These are phyloP conservation scores for Aphelenchoides fujianensis DNA, from an alignment of 1,140 invertebrate genomes.

Conservation along the genomic window DNA sequence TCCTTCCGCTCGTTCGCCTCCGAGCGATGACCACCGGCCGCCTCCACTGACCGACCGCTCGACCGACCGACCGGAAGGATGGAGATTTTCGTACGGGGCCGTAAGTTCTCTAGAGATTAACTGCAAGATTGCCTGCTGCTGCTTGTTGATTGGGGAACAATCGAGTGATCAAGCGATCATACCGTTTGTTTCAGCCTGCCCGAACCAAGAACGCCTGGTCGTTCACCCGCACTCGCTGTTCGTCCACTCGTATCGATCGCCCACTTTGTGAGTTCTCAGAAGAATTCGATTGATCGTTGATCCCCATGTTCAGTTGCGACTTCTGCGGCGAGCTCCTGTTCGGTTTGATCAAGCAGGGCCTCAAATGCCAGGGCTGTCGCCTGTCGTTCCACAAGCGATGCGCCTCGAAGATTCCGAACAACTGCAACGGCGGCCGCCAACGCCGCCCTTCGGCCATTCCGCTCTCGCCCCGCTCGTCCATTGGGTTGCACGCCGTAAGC, in stretches of 20 bases:
- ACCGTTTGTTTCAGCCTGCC: slow-evolving; percentile 57
- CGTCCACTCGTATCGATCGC: slow-evolving; percentile 95
- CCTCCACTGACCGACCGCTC: not conserved
- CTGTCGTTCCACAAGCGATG: slow-evolving; percentile 97
- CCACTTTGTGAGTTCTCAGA: slow-evolving; percentile 91
- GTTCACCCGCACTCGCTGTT: slow-evolving; percentile 82
- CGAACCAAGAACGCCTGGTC: slow-evolving; percentile 58
- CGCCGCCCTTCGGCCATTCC: slow-evolving; percentile 61
- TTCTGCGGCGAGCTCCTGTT: slow-evolving; percentile 99
- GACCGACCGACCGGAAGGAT: slow-evolving; percentile 13
- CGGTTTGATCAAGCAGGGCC: slow-evolving; percentile 90
- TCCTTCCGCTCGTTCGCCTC: no score
- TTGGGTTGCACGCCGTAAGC: slow-evolving; percentile 58
- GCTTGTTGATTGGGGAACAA: no score
- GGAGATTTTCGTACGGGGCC: slow-evolving; percentile 38
- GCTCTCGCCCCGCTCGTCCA: slow-evolving; percentile 58
- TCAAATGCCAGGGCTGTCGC: slow-evolving; percentile 97
- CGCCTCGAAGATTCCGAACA: slow-evolving; percentile 95
- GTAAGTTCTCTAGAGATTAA: slow-evolving; percentile 27
- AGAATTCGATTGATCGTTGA: slow-evolving; percentile 97
- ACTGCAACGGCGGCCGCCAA: slow-evolving; percentile 71
- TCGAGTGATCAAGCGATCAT: no score
- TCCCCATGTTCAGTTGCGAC: slow-evolving; percentile 86
- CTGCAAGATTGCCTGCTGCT: not conserved
- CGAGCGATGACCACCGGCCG: not conserved